Conservation (phyloP, 2,113 vertebrate species). For the Solea senegalensis region DNA sequence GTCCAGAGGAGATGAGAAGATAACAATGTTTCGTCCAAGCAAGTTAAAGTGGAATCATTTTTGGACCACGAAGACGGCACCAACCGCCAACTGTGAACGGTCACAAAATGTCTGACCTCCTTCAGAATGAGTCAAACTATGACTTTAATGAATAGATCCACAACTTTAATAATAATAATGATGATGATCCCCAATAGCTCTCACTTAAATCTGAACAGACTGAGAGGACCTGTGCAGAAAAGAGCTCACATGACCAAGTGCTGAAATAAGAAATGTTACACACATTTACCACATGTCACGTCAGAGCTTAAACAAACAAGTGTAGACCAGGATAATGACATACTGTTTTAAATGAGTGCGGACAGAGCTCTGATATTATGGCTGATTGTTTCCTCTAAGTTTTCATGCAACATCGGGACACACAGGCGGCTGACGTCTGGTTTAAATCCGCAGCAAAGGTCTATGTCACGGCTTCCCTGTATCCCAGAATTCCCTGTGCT, state of each 20-base stretch:
- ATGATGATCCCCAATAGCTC: not conserved
- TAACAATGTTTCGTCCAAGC: conserved; percentile 70
- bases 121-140: not conserved
- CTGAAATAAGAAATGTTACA: conserved; percentile 42
- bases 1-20: conserved; percentile 67
- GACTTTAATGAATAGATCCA: not conserved
- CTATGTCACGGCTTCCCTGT: conserved; percentile 65
- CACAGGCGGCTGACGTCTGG: conserved; percentile 72
- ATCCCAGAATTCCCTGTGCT: conserved; percentile 71
- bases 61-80: conserved; percentile 68
- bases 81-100: conserved; percentile 48
- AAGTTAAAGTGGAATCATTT: conserved; percentile 74
- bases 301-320: conserved; percentile 64
- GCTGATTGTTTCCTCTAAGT: conserved; percentile 63
- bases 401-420: conserved; percentile 63
- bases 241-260: conserved; percentile 12
- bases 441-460: conserved; percentile 62
- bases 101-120: conserved; percentile 47
- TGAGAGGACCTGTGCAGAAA: conserved; percentile 14
- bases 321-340: conserved; percentile 68
- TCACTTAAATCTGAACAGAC: conserved; percentile 9
- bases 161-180: not conserved
- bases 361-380: conserved; percentile 51
- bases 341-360: conserved; percentile 59
- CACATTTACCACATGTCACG: conserved; percentile 39